phyloP scores from a whole-genome alignment of 2,797 vertebrate species.

The Girardinus metallicus region DNA sequence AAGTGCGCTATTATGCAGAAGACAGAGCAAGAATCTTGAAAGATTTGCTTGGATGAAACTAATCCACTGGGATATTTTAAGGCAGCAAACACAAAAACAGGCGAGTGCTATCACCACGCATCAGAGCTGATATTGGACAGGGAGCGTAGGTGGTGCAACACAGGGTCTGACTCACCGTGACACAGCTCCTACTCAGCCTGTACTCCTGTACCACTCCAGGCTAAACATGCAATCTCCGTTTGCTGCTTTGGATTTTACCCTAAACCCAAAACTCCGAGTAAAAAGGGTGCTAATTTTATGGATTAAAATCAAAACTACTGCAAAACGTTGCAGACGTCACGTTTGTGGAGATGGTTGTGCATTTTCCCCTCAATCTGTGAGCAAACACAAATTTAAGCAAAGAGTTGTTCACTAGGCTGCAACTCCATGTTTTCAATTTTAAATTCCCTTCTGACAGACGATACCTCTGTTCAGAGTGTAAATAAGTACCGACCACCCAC shows the following conservation, averaged over 20 bases:
- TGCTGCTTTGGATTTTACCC: neutral
- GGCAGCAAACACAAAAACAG: neutral
- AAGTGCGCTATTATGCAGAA: neutral
- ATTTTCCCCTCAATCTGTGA: neutral
- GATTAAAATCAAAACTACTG: neutral
- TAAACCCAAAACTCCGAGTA: neutral
- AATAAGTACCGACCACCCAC: neutral
- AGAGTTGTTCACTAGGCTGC: neutral
- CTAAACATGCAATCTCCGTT: neutral
- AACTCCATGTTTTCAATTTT: neutral
- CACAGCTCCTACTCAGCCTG: conserved; percentile 1
- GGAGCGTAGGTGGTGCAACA: neutral
- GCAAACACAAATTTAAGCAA: neutral
- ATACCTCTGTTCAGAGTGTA: neutral
- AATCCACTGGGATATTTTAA: neutral
- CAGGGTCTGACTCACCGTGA: conserved; percentile 8
- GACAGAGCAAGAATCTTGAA: neutral
- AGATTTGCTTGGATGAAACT: neutral
- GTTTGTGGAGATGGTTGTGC: neutral
- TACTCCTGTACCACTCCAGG: neutral
- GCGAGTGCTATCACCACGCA: neutral
- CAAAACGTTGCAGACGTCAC: no score
- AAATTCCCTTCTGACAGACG: neutral
- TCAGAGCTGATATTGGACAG: neutral
- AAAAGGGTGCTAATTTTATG: neutral